Percentiles rank a stretch among this genome's conserved stretches.
phyloP scores from a whole-genome alignment of 2,797 vertebrate genomes.

The Muscicapa comitata region DNA sequence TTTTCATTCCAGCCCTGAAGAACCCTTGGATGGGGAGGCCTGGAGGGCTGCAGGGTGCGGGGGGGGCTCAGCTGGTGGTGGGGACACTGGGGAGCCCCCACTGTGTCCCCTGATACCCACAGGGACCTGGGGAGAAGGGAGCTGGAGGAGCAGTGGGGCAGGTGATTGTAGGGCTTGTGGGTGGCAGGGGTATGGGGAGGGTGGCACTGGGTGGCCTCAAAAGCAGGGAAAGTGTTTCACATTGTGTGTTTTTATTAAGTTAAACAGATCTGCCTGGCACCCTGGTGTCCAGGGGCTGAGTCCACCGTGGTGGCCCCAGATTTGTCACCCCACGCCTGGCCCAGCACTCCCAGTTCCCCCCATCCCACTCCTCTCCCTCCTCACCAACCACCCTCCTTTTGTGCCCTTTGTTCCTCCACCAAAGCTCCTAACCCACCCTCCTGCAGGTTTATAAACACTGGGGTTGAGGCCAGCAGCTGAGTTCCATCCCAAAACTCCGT shows the following conservation, averaged over 20 bases:
- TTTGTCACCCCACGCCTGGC: neutral
- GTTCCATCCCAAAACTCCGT: fast-evolving
- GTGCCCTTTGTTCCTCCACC: neutral
- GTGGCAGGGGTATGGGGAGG: neutral
- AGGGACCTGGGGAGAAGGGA: neutral
- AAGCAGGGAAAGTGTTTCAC: neutral
- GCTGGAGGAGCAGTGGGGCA: neutral
- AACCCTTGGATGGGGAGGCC: neutral
- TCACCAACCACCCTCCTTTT: neutral
- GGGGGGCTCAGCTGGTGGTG: neutral
- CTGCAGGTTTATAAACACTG: fast-evolving
- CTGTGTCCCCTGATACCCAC: neutral
- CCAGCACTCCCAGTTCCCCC: neutral
- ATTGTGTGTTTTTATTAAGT: fast-evolving
- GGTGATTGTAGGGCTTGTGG: too few species aligned
- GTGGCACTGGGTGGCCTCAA: neutral
- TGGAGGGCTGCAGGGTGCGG: neutral
- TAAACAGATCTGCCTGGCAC: neutral
- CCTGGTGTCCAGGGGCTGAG: neutral
- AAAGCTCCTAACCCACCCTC: fast-evolving
- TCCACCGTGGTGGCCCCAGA: fast-evolving
- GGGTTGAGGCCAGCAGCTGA: neutral
- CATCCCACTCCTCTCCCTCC: neutral
- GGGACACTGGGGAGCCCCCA: fast-evolving
- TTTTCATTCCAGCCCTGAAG: neutral